phyloP scores from a whole-genome alignment of 37 sponge, comb jelly and placozoan genomes.

The Aphrocallistes beatrix region DNA sequence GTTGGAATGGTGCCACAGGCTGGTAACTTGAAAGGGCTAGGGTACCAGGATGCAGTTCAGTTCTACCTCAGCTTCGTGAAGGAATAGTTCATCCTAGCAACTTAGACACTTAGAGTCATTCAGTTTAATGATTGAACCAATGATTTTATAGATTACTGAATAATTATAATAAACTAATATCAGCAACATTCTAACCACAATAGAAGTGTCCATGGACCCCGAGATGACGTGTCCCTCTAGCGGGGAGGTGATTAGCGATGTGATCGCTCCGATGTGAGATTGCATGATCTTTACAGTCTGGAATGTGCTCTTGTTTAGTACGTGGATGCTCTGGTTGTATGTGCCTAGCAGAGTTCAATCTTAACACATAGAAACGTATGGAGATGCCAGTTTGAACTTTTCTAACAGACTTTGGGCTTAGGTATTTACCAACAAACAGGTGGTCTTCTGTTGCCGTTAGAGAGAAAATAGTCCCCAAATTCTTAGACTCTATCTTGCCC shows the following conservation, averaged over 20 bases:
- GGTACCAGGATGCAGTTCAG: conserved; percentile 4
- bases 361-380: too few species aligned
- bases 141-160: too few species aligned
- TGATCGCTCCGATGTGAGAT: neutral
- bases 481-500: conserved; percentile 2
- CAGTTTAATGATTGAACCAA: neutral
- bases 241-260: neutral
- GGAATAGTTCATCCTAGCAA: neutral
- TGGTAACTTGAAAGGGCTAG: neutral
- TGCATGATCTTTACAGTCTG: neutral
- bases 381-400: too few species aligned
- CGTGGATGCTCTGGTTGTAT: conserved; percentile 11
- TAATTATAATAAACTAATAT: too few species aligned
- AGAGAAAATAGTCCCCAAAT: neutral
- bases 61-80: conserved; percentile 15
- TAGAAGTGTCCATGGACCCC: neutral
- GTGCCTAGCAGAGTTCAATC: too few species aligned
- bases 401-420: too few species aligned
- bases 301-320: conserved; percentile 6
- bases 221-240: neutral
- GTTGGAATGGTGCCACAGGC: neutral
- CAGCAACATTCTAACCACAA: neutral
- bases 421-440: neutral
- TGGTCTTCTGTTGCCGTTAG: neutral
- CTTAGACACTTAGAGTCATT: neutral